These are phyloP conservation scores for Coptotermes formosanus DNA, from an alignment of 1,140 invertebrate species.

Conservation along the genomic window DNA sequence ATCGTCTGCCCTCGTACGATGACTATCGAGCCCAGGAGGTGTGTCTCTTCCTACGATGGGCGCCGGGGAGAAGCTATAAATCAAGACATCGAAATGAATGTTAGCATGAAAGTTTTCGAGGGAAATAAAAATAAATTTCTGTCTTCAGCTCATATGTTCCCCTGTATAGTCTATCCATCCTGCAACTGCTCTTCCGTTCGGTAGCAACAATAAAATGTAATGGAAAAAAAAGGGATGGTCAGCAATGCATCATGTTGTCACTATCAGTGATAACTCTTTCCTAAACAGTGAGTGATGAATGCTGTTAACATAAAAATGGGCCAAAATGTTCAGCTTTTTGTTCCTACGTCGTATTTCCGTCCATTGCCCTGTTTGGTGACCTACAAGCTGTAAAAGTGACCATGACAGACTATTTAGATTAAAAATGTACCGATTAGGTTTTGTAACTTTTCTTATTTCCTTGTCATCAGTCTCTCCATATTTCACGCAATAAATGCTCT, in stretches of 20 bases:
- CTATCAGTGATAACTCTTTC: neutral
- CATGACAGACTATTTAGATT: too few relatives aligned
- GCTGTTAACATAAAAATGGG: neutral
- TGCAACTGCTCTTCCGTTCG: neutral
- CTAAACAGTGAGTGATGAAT: neutral
- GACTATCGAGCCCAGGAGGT: neutral
- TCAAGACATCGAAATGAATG: neutral
- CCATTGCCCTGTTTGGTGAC: neutral
- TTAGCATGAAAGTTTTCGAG: constrained; percentile 1
- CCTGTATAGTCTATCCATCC: neutral
- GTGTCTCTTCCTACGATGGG: neutral
- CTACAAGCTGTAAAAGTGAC: neutral
- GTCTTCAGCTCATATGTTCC: neutral
- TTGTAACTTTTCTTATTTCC: too few relatives aligned
- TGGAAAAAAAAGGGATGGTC: neutral
- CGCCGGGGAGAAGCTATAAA: neutral
- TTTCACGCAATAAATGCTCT: too few relatives aligned
- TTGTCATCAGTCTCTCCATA: too few relatives aligned
- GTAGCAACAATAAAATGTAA: neutral
- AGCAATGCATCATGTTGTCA: neutral
- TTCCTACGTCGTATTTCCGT: neutral
- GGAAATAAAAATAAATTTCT: neutral
- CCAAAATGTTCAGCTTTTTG: neutral
- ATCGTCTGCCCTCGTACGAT: neutral
- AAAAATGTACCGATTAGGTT: too few relatives aligned